Base-by-base conservation (phyloP, 2,888 invertebrate species). In the Colostygia pectinataria region DNA sequence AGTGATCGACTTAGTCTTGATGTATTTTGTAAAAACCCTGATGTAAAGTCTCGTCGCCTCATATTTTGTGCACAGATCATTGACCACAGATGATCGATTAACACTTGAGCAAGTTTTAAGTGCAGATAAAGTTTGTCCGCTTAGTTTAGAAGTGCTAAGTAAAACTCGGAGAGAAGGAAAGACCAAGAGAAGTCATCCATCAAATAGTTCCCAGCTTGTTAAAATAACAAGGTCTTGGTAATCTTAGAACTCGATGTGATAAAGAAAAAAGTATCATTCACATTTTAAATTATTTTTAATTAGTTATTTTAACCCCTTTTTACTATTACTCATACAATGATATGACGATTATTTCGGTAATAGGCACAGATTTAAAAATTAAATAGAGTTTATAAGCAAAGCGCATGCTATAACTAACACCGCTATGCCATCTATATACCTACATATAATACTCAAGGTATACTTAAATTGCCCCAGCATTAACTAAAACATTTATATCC, bases 71-170 rank as follows among this genome's bases (percentile, higher is more conserved):
- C 61, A 70, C 71, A 76, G 80, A 77, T 76, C 77, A 70, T 80
- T 78, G 80, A 65, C 72, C 71, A 80, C 61, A 59, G 68, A 78
- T 83, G 82, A 84, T 84, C 80, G 83, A 83, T 84, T 78, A 83
- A 76, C 71, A 75, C 76, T 81, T 70, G 68, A 68, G 73, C 73
- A 70, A 60, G 44, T 58, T 77, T 75, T 71, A 74, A 81, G 78
- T 77, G 74, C 68, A 72, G 66, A 62, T 68, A 70, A 81, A 83
- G 75, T 83, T 86, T 69, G 75, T 72, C 74, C 69, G 71, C 56
- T 68, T 66, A 72, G 75, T 77, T 71, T 66, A 67, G 71, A 70
- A 71, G 66, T 70, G 72, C 72, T 81, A 77, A 82, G 80, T 83
- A 81, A 83, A 83, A 83, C 79, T 83, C 63, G 38, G 56, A 56